These are phyloP conservation scores for Axea sp. DNA, from an alignment of 2,888 invertebrate genomes.

Conservation along the genomic window DNA sequence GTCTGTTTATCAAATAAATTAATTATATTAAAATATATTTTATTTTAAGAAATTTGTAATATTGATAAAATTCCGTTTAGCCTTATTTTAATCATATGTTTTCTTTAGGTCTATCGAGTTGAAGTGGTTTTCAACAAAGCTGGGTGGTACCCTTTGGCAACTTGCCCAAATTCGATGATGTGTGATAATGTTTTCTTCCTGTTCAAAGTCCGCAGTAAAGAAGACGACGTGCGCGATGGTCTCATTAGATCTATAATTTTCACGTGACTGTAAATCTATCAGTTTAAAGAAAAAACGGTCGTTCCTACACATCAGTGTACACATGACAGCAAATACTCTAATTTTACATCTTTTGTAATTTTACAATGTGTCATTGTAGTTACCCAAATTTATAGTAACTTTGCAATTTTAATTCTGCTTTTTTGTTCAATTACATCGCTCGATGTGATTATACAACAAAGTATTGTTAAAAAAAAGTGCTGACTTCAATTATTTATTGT, in stretches of 20 bases:
- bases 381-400: background rate
- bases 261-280: constrained; percentile 66
- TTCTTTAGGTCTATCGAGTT: constrained; percentile 85
- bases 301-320: no score
- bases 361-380: background rate
- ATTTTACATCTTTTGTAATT: constrained; percentile 15
- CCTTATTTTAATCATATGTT: no score
- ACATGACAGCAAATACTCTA: constrained; percentile 5
- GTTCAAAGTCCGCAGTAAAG: constrained; percentile 86
- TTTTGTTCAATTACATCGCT: no score
- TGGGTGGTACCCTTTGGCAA: constrained; percentile 90
- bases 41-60: no score
- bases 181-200: constrained; percentile 88
- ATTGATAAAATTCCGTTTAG: no score
- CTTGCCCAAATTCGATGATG: constrained; percentile 84
- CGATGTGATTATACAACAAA: no score
- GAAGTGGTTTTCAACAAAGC: constrained; percentile 90
- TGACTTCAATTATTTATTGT: no score
- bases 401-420: no score
- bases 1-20: no score
- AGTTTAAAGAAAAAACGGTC: background rate
- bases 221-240: constrained; percentile 87
- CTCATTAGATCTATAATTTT: constrained; percentile 90
- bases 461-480: no score
- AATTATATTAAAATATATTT: no score